Evolutionary conservation across 2,113 vertebrate genomes (phyloP), one percentile per base, ranked within the genome.

Genomic region (Oreochromis tanganicae): DNA sequence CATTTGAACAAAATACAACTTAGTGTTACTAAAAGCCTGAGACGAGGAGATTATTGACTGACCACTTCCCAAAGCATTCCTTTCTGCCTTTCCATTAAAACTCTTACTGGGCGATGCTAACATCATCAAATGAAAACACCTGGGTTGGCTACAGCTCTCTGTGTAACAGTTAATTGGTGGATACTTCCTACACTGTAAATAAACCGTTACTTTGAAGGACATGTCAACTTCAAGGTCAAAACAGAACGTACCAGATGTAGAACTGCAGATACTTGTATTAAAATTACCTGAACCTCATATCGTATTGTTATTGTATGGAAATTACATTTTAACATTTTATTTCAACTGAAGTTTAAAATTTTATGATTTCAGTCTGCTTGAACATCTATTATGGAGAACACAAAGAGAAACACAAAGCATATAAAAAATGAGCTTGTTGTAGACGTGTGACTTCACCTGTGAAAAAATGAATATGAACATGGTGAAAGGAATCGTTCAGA

Each of bases 11-110:
- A 43, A 41, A 71, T 43, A 14, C n/a, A 24, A 43, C 0, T 43
- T 9, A 1, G 4, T 21, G 34, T 68, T 41, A 21, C 34, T 41
- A 21, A 68, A 68, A 68, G 7, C n/a, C 63, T 9, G 63, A 71
- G 38, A 14, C 7, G 5, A 46, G n/a, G 13, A 46, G 66, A 43
- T 43, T 71, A 2, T 41, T 43, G n/a, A 71, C 36, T 16, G n/a
- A 41, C n/a, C n/a, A 0, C n/a, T 71, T 71, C 0, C 66, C 36
- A 71, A 71, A 71, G 55, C 12, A 14, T 71, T 68, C 12, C 0
- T 41, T 41, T 41, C 63, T 0, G 24, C 36, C 11, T 41, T 68
- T 68, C n/a, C 36, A 24, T 41, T 41, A 68, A 36, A 12, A 36
- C 59, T 63, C 59, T 66, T 66, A n/a, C 9, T 36, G 6, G 9